Base-by-base conservation (phyloP, 2,113 vertebrate genomes). In the Thamnophis sirtalis region DNA sequence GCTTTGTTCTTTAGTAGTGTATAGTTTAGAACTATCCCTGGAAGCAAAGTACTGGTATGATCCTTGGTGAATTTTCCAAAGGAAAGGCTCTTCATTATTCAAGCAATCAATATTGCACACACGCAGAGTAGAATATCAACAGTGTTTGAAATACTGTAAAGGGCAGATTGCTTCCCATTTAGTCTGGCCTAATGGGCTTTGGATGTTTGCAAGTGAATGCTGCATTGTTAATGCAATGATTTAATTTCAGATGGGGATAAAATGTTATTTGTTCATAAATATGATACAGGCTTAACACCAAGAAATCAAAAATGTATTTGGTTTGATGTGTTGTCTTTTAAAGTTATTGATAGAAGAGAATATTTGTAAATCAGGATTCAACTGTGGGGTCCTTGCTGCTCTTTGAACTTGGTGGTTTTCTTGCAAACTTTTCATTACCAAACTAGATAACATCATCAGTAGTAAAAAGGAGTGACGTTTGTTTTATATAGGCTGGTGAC, bases 1-100 rank as follows among this genome's bases (percentile, higher is more conserved):
- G 54, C 91, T 95, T 95, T 95, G 55, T 84, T 96, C 91, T 21
- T 54, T 90, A 93, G 93, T 63, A 92, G 90, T 84, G 89, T 90
- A 48, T 80, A 87, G 68, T 84, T 95, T 91, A 93, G 88, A 86
- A 93, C 93, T 56, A 93, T 94, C 26, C 54, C 89, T 92, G 60
- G 58, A 94, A 95, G 92, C 89, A 86, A 93, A 7, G 13, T 90
- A 88, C 21, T 58, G 88, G 91, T 60, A 3, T 84, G n/a, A 93
- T 22, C 92, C 48, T 88, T 19, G 0, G 0, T 56, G 55, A 53
- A 24, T 60, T 92, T 95, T 87, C 88, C 56, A 89, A 91, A 90
- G 92, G 89, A 93, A 94, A 88, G 89, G 91, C 33, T 26, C 24
- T 90, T 53, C n/a, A 88, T 87, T 91, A 88, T 86, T 92, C 80